These are phyloP conservation scores for Lampris incognitus DNA, from an alignment of 2,113 vertebrate species.

Conservation along the genomic window DNA sequence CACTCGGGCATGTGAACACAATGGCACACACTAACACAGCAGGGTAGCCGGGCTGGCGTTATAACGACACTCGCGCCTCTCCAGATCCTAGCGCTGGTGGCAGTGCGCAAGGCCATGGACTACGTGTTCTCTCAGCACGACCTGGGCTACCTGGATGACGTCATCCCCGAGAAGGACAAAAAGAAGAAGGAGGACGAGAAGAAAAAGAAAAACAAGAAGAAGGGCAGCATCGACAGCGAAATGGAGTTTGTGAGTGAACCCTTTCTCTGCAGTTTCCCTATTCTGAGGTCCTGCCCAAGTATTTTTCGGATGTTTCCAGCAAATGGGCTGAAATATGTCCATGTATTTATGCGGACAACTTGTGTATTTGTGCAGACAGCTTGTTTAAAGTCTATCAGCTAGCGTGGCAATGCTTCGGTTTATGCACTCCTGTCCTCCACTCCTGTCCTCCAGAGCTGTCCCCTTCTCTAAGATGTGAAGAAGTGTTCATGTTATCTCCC, in stretches of 20 bases:
- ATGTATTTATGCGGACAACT: not conserved
- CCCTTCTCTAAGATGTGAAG: not conserved
- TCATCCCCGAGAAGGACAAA: slow-evolving; percentile 99
- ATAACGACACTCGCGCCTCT: not conserved
- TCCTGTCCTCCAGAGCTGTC: not conserved
- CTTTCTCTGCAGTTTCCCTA: not conserved
- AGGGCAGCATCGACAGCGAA: slow-evolving; percentile 95
- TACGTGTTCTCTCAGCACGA: slow-evolving; percentile 97
- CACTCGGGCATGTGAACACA: not conserved
- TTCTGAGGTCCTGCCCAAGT: no score
- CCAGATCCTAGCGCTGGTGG: slow-evolving; percentile 95
- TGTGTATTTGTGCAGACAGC: not conserved
- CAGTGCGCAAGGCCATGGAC: slow-evolving; percentile 97
- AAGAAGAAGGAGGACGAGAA: slow-evolving; percentile 99
- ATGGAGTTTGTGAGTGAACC: slow-evolving; percentile 90
- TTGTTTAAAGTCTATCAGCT: not conserved
- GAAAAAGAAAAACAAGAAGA: slow-evolving; percentile 97
- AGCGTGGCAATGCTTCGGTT: not conserved
- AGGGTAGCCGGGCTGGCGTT: no score
- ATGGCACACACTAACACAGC: not conserved
- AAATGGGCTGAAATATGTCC: not conserved
- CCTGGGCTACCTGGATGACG: slow-evolving; percentile 95
- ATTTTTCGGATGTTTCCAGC: not conserved
- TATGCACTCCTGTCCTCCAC: not conserved
- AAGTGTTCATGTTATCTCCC: slow-evolving; percentile 71